phyloP scores from a whole-genome alignment of 53 echinoderm and acorn worm genomes.

The Astropecten irregularis region DNA sequence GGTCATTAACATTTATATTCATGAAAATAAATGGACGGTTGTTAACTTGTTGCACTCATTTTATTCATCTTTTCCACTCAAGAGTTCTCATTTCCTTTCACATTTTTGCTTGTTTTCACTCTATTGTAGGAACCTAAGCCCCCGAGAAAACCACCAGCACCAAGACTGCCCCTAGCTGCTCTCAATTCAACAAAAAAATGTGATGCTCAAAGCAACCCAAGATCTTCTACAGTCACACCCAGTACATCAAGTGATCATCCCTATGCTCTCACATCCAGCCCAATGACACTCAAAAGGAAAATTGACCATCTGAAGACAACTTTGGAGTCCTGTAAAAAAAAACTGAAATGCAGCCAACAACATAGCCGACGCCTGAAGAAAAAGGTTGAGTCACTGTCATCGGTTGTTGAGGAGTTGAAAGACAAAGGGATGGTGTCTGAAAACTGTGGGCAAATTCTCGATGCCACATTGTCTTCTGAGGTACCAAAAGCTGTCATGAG shows the following conservation, averaged over 20 bases:
- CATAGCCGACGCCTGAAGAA: neutral
- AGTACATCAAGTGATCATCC: neutral
- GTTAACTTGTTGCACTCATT: no score
- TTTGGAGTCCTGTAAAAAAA: neutral
- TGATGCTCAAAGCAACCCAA: neutral
- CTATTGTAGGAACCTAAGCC: neutral
- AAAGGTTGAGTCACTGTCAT: neutral
- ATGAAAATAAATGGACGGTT: no score
- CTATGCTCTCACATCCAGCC: neutral
- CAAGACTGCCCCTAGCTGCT: neutral
- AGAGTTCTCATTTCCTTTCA: neutral
- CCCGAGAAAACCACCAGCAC: neutral
- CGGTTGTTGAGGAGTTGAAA: neutral
- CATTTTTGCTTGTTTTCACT: neutral
- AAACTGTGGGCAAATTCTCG: neutral
- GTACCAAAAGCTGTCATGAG: neutral
- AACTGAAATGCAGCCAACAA: neutral
- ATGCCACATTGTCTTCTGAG: neutral
- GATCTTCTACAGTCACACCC: neutral
- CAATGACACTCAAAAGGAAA: neutral
- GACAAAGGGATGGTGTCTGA: neutral
- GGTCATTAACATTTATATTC: no score
- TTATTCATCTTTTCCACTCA: neutral
- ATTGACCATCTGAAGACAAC: neutral
- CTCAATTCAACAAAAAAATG: neutral